phyloP scores from a whole-genome alignment of 2,113 vertebrate species.

The Caranx ignobilis region DNA sequence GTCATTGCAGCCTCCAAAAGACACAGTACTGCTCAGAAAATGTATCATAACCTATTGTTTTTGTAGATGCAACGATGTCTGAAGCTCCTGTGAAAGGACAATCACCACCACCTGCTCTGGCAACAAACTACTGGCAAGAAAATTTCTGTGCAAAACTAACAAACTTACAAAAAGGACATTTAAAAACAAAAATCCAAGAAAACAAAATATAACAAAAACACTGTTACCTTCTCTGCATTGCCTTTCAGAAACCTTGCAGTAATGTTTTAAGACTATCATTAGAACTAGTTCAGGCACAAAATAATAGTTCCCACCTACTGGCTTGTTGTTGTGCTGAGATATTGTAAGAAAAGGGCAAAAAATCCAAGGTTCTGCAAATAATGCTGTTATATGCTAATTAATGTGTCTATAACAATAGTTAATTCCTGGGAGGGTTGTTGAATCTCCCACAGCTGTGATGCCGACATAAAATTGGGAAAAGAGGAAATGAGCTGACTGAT shows the following conservation, averaged over 20 bases:
- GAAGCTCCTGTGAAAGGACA: too few species aligned
- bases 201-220: not conserved
- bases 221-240: not conserved
- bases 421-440: not conserved
- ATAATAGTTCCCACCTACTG: not conserved
- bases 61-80: too few species aligned
- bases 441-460: conserved; percentile 25
- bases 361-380: not conserved
- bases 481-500: conserved; percentile 28
- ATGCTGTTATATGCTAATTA: not conserved
- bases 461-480: conserved; percentile 22
- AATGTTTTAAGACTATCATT: not conserved
- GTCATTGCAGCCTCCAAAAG: too few species aligned
- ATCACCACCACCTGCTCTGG: too few species aligned
- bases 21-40: too few species aligned
- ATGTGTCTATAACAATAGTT: not conserved
- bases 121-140: too few species aligned
- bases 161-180: too few species aligned
- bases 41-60: too few species aligned
- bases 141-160: too few species aligned
- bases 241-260: not conserved
- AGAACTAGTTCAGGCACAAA: not conserved
- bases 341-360: not conserved
- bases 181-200: not conserved
- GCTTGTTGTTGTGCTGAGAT: not conserved